Conservation (phyloP, 2,888 invertebrate genomes). For the Calliopum simillimum region DNA sequence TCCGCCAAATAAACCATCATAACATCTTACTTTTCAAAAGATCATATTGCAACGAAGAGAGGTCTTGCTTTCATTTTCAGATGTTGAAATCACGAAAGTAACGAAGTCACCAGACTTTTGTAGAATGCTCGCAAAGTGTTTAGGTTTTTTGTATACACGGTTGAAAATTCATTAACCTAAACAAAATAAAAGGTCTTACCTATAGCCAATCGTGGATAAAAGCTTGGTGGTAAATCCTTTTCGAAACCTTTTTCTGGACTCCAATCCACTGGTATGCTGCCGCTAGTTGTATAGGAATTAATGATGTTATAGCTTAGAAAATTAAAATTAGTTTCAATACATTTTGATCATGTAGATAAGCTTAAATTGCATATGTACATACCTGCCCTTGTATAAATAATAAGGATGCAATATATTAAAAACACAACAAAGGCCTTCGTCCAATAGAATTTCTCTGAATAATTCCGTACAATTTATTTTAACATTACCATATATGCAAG, state of each 20-base stretch:
- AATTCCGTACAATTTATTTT: constrained; percentile 74
- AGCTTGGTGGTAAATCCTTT: constrained; percentile 69
- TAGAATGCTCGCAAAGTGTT: too few relatives aligned
- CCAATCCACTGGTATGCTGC: constrained; percentile 73
- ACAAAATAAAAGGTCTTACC: constrained; percentile 66
- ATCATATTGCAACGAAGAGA: too few relatives aligned
- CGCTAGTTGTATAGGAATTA: constrained; percentile 53
- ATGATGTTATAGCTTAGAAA: constrained; percentile 47
- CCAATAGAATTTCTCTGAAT: constrained; percentile 81
- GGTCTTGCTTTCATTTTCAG: too few relatives aligned
- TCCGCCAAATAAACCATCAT: too few relatives aligned
- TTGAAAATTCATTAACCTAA: too few relatives aligned
- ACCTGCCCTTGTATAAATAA: constrained; percentile 71
- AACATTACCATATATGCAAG: constrained; percentile 76
- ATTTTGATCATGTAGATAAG: too few relatives aligned
- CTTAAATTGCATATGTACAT: too few relatives aligned
- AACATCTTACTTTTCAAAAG: too few relatives aligned
- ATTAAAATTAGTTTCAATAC: neutral
- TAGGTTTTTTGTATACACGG: too few relatives aligned
- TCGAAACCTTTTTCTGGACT: constrained; percentile 79
- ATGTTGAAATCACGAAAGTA: too few relatives aligned
- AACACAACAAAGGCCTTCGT: constrained; percentile 86
- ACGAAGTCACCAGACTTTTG: too few relatives aligned
- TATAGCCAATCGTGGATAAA: constrained; percentile 69
- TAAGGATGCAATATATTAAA: constrained; percentile 82